Evolutionary conservation across 2,797 vertebrate genomes (phyloP), one percentile per base, ranked within the genome.

Genomic region (Muscicapa striata): DNA sequence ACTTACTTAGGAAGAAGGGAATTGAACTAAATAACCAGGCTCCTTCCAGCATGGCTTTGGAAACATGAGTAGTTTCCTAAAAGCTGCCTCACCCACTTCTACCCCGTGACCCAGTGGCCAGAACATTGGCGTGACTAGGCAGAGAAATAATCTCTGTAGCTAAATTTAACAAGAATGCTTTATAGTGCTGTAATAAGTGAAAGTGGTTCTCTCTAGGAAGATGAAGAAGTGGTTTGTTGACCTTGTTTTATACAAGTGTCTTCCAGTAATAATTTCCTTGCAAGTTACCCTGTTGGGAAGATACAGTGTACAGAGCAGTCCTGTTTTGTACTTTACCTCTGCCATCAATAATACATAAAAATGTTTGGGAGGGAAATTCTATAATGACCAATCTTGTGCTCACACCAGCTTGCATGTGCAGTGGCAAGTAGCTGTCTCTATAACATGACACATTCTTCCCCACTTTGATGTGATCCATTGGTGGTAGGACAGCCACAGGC

Each of bases 81-180:
- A 69, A 26, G 26, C n/a, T 86, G 32, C 15, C 12, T 84, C 67
- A 57, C 26, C 13, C 43, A 34, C 14, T 29, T 68, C 27, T 18
- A 49, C 7, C 8, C 22, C 3, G 24, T 27, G 14, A 2, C 14
- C 22, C 4, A 6, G 24, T 29, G 15, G 12, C 38, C 1, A 2
- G 27, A 30, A 54, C 3, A 3, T 4, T 1, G 1, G 16, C 24
- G 32, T 51, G 49, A 68, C 13, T 43, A 15, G 41, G 41, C 55
- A 40, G 67, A 66, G 40, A 61, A n/a, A 54, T 57, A 34, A 26
- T 45, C 36, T 30, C n/a, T 4, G 2, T 23, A 41, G 30, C 20
- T 82, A 64, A 70, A 68, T 89, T 64, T 83, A 64, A 61, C 12
- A 41, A 55, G 32, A 58, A 12, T n/a, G 15, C 6, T 78, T 75